Base-by-base conservation (phyloP, 2,797 vertebrate species). In the Sebastes wilsoni region DNA sequence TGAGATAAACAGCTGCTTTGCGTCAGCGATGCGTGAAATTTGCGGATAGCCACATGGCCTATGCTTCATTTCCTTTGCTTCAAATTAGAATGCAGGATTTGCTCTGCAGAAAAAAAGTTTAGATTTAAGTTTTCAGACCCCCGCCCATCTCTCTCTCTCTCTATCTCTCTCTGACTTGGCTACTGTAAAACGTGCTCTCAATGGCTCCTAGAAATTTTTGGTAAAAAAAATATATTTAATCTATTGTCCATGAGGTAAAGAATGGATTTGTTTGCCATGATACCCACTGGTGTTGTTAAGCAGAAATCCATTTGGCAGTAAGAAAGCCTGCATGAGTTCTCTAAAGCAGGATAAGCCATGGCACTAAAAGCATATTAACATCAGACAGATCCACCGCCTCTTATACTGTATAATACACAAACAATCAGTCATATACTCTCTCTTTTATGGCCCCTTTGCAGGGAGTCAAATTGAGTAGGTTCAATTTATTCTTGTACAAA, bases 31-130 rank as follows among this genome's bases (percentile, higher is more conserved):
- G 90, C 92, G 86, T 93, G 90, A 93, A 87, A 93, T 93, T 84
- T 93, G 91, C 77, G 87, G 89, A 89, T 69, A 88, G 85, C 90
- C 92, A 83, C 91, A 91, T 83, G 88, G 83, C 34, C 83, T 52
- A 86, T 72, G 84, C 82, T 93, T 92, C 88, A 92, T 94, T 94
- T 93, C 90, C 92, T 91, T 90, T 86, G 87, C 89, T 89, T 77
- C 81, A 84, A 89, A 90, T 88, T 88, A 92, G 86, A 91, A 93
- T 93, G 81, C 90, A 89, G 85, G 55, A 83, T 92, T 91, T 91
- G 74, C 66, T 79, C 66, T 83, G 80, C 77, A 87, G 83, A 91
- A 46, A 91, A 46, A 46, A 87, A 80, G 77, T 86, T 91, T 76
- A 42, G 78, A 81, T 75, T 78, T 54, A 65, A 79, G 46, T 79